Base-by-base conservation (phyloP, 2,797 vertebrate species). In the Lepus oiostolus region DNA sequence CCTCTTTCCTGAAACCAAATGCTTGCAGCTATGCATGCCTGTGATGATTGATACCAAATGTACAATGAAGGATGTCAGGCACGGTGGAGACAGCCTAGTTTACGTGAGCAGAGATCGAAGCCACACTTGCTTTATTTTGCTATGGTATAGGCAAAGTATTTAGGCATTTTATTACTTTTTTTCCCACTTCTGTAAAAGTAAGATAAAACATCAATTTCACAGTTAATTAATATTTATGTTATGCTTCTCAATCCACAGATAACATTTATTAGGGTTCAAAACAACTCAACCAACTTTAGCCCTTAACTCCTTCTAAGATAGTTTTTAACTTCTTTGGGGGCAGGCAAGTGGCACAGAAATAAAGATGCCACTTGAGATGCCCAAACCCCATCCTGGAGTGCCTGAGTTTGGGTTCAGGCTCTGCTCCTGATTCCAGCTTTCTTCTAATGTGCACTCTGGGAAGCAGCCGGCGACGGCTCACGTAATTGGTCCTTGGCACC, bases 11-110 rank as follows among this genome's bases (percentile, higher is more conserved):
- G 85, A 96, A 95, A 93, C 77, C 92, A 80, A 74, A 50, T 80
- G 91, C 76, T 87, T 60, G 7, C 12, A 97, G 70, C 76, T 91
- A 88, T 35, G 65, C n/a, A n/a, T 72, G 79, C 81, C 47, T 94
- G 47, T 47, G 38, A 58, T 94, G 81, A 96, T 4, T 84, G 88
- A 28, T 89, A 96, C 94, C 96, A 96, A 90, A 96, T 89, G 95
- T 32, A 85, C 58, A 70, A 17, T 1, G 68, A 70, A 90, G n/a
- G 52, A 38, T 14, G 3, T 63, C 10, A 17, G n/a, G 42, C 35
- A 81, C 42, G 6, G 24, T 38, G 50, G 88, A 74, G 47, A 86
- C 30, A 17, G 81, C 50, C 38, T 26, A 26, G 30, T 72, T 58
- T n/a, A 52, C 9, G 12, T 0, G 0, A 7, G 58, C 42, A 54